Base-by-base conservation (phyloP, 2,888 invertebrate genomes). In the Microctonus brassicae region DNA sequence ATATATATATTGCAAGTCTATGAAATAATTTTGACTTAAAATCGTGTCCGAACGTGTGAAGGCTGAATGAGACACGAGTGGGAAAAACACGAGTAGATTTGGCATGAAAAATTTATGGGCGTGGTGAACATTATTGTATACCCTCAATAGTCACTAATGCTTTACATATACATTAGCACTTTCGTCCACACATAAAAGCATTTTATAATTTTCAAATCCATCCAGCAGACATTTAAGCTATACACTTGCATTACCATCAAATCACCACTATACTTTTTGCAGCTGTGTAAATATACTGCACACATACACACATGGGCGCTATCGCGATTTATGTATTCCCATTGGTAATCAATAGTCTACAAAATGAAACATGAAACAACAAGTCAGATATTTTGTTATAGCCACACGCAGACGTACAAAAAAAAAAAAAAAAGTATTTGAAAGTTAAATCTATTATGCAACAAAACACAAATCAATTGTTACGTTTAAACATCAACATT, bases 301-400 rank as follows among this genome's bases (percentile, higher is more conserved):
- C 7, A n/a, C 17, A 20, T 47, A 47, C 4, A 47, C 17, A 17
- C 17, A 29, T 36, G 67, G 66, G 66, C 53, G 65, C 79, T 80
- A 78, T 79, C 78, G 75, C 55, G 78, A 81, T 83, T 84, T 82
- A 81, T 81, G 80, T 80, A 78, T 79, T 76, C 76, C 77, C 69
- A 77, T 79, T 20, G 78, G 79, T 79, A 79, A 82, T 82, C 83
- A 78, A 83, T 82, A 82, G 75, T 70, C 74, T 69, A 69, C 76
- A 76, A 79, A 78, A 78, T 34, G 33, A 52, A 52, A 20, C 34
- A 34, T 75, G 77, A 80, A 81, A n/a, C n/a, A n/a, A n/a, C n/a
- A 80, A 76, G 78, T 75, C 77, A 75, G 78, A 75, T 79, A 81
- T 83, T 83, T 82, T 79, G 80, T 84, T 81, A 39, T 69, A 79